Conservation (phyloP, 2,113 vertebrate species). For the Thryonomys swinderianus region DNA sequence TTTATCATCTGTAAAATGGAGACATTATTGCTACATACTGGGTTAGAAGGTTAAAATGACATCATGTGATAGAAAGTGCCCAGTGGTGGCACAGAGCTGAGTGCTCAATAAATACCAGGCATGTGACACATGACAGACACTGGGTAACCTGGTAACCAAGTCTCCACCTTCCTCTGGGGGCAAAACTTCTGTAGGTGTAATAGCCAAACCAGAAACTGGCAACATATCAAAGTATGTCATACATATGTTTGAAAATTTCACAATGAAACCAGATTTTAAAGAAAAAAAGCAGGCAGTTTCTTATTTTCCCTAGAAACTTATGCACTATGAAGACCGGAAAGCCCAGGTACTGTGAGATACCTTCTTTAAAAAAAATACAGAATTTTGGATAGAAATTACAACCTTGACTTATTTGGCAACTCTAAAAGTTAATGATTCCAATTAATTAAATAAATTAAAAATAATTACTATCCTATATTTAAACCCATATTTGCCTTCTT, state of each 20-base stretch:
- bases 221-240: too few species aligned
- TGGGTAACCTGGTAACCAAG: background rate
- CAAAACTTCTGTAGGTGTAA: background rate
- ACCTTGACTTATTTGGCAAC: background rate
- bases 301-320: background rate
- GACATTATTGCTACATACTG: background rate
- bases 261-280: background rate
- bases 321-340: background rate
- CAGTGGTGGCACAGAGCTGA: background rate
- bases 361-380: background rate
- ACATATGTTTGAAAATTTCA: background rate
- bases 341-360: background rate
- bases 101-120: background rate
- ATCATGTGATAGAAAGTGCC: background rate
- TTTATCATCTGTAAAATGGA: background rate
- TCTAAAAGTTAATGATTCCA: background rate
- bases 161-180: background rate
- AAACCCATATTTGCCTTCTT: too few species aligned
- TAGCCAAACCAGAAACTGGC: background rate
- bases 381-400: background rate
- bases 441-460: background rate
- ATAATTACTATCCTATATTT: background rate
- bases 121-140: background rate
- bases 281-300: background rate
- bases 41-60: background rate